Evolutionary conservation across 2,888 invertebrate species (phyloP).

Genomic region (Melieria omissa): DNA sequence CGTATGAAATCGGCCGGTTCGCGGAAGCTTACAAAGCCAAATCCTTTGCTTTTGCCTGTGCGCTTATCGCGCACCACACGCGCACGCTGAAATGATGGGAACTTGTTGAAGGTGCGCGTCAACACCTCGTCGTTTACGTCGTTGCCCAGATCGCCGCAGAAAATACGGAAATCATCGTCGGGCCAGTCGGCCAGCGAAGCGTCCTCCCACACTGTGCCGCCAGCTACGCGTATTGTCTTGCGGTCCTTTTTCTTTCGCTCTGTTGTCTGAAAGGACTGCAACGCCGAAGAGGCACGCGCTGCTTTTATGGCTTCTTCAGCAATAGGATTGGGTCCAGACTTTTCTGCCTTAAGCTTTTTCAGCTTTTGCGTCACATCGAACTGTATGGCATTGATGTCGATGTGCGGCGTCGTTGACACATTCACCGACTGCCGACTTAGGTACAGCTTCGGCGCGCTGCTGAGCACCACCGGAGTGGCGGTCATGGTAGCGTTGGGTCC

Average conservation of each 20-base stretch:
- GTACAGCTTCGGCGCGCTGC: slow-evolving; percentile 78
- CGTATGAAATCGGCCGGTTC: slow-evolving; percentile 97
- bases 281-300: slow-evolving; percentile 71
- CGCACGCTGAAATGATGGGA: slow-evolving; percentile 91
- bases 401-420: slow-evolving; percentile 59
- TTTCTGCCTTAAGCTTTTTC: slow-evolving; percentile 75
- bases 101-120: slow-evolving; percentile 95
- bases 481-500: slow-evolving; percentile 19
- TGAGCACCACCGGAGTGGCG: slow-evolving; percentile 71
- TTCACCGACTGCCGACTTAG: slow-evolving; percentile 69
- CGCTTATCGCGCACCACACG: slow-evolving; percentile 96
- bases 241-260: slow-evolving; percentile 68
- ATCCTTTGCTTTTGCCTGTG: slow-evolving; percentile 98
- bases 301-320: slow-evolving; percentile 75
- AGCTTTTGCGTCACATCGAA: slow-evolving; percentile 71
- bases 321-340: slow-evolving; percentile 72
- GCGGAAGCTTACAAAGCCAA: slow-evolving; percentile 98
- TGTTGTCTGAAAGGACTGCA: slow-evolving; percentile 71
- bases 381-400: slow-evolving; percentile 70
- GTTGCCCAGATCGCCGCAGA: slow-evolving; percentile 99
- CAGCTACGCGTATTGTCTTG: slow-evolving; percentile 85
- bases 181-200: slow-evolving; percentile 93
- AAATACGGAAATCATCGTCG: slow-evolving; percentile 97
- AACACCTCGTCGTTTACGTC: slow-evolving; percentile 98
- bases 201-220: slow-evolving; percentile 97